Percentiles rank a stretch among this genome's conserved stretches.
Conservation (phyloP, 2,888 invertebrate genomes). For the Sinodicranocentrus sp. region DNA sequence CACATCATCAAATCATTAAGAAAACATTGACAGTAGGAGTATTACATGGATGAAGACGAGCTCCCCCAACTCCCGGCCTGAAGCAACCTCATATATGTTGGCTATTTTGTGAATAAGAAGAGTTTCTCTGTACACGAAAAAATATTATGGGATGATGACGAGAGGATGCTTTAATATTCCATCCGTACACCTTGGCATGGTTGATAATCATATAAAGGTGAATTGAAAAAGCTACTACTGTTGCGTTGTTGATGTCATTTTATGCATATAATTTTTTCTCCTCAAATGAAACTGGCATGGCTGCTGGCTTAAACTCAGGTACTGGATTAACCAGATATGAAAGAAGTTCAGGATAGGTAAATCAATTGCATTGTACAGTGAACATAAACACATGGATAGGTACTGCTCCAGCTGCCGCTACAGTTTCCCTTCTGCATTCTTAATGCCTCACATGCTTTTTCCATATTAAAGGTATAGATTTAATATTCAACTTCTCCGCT, state of each 20-base stretch:
- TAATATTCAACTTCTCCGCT: no score
- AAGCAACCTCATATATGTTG: no score
- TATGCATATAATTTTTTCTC: conserved; percentile 32
- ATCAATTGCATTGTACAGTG: conserved; percentile 9
- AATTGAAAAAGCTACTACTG: conserved; percentile 22
- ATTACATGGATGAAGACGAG: no score
- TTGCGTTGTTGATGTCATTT: conserved; percentile 28
- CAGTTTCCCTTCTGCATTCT: conserved; percentile 9
- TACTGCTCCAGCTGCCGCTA: conserved; percentile 10
- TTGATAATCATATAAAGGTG: background rate
- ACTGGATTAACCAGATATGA: conserved; percentile 24
- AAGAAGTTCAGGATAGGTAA: background rate
- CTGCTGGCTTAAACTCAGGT: conserved; percentile 23
- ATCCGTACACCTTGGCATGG: no score
- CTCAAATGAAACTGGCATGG: conserved; percentile 10
- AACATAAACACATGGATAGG: background rate
- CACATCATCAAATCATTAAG: no score
- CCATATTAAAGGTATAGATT: no score
- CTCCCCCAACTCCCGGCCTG: no score
- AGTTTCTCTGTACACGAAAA: no score
- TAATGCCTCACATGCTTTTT: background rate
- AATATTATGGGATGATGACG: no score
- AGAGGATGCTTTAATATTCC: no score
- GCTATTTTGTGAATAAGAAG: no score
- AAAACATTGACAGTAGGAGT: no score